Conservation (phyloP, 2,797 vertebrate species). For the Numenius phaeopus region DNA sequence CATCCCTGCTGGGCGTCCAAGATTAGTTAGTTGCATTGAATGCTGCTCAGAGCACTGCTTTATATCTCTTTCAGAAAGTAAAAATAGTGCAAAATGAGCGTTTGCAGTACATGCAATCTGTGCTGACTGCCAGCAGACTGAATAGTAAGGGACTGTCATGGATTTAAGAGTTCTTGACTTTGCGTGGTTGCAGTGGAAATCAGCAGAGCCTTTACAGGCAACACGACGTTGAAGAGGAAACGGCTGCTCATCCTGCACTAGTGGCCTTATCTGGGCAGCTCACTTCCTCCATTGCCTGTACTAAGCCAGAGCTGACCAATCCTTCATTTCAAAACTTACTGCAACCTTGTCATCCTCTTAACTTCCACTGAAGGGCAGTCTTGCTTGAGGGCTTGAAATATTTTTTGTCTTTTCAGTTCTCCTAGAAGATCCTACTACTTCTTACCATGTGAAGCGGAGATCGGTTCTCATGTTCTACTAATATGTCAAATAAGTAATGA, state of each 20-base stretch:
- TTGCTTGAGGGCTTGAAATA: not conserved
- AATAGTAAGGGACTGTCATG: not conserved
- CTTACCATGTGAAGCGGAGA: not conserved
- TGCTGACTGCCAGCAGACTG: not conserved
- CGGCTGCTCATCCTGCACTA: not conserved
- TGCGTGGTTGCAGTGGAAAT: not conserved
- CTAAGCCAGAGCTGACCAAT: not conserved
- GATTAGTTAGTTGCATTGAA: not conserved
- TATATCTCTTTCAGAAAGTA: not conserved
- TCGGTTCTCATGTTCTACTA: not conserved
- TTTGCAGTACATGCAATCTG: not conserved
- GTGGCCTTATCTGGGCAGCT: not conserved
- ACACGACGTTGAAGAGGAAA: not conserved
- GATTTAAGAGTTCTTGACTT: accelerated
- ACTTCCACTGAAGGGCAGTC: not conserved
- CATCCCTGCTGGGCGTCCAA: not conserved
- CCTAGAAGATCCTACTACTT: not conserved
- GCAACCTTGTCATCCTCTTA: accelerated
- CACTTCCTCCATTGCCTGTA: accelerated
- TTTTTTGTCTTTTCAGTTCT: not conserved
- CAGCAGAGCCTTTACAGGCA: not conserved
- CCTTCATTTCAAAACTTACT: not conserved
- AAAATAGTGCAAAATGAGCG: not conserved
- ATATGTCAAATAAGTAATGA: not conserved
- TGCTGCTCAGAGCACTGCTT: not conserved